A percentile compares a stretch with the other conserved stretches of the same genome.
Conservation (phyloP, 2,113 vertebrate genomes). For the Nibea coibor region DNA sequence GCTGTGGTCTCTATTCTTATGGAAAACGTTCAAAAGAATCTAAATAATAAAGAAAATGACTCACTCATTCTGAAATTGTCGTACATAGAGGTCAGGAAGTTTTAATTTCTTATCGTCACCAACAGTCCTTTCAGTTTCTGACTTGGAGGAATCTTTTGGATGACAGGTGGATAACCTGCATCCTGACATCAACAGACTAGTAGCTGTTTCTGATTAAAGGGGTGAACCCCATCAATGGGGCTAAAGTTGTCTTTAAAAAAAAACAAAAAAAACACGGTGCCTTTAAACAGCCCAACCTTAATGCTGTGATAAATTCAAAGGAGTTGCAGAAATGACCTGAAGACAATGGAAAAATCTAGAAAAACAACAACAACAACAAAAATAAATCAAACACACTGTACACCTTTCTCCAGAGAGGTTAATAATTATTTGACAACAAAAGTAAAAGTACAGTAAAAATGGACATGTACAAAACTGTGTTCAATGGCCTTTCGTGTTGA, state of each 20-base stretch:
- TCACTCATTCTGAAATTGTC: conserved; percentile 56
- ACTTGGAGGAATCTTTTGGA: conserved; percentile 42
- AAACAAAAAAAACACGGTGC: conserved; percentile 26
- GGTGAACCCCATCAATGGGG: conserved; percentile 43
- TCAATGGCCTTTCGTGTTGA: conserved; percentile 82
- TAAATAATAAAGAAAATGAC: conserved; percentile 62
- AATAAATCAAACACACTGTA: conserved; percentile 58
- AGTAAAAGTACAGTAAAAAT: conserved; percentile 76
- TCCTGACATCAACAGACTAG: conserved; percentile 77
- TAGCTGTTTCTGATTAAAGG: conserved; percentile 73
- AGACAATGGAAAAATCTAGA: conserved; percentile 64
- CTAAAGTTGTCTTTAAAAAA: conserved; percentile 10
- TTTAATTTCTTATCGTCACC: conserved; percentile 58
- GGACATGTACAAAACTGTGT: conserved; percentile 79
- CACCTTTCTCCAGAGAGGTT: conserved; percentile 63
- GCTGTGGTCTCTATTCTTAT: conserved; percentile 81
- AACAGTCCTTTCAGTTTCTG: conserved; percentile 36
- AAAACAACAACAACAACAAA: conserved; percentile 21
- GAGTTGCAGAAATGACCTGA: conserved; percentile 70
- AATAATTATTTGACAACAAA: conserved; percentile 69
- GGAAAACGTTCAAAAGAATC: conserved; percentile 71
- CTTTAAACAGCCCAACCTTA: conserved; percentile 40
- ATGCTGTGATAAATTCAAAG: conserved; percentile 45
- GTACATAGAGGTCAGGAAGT: conserved; percentile 66
- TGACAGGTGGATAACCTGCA: conserved; percentile 55